Conservation (phyloP, 2,888 invertebrate genomes). For the Deroplatys truncata region DNA sequence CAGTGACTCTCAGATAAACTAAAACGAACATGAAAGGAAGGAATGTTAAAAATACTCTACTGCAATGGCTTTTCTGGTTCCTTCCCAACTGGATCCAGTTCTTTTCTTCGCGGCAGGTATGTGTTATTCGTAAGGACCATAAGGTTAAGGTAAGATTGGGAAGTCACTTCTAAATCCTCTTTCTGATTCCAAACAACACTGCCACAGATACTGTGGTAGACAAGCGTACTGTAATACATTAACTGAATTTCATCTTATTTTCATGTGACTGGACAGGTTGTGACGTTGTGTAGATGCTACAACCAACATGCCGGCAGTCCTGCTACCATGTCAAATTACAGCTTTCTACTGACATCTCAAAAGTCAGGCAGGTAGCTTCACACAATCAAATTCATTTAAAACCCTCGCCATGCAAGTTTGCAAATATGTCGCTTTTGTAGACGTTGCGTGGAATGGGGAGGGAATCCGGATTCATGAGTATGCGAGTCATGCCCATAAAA, state of each 20-base stretch:
- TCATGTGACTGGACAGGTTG: background rate
- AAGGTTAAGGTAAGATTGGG: background rate
- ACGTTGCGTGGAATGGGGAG: too few relatives aligned
- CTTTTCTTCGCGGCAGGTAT: background rate
- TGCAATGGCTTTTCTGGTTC: too few relatives aligned
- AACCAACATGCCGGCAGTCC: background rate
- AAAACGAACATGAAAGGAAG: too few relatives aligned
- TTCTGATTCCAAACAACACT: background rate
- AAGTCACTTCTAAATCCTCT: background rate
- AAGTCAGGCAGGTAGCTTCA: too few relatives aligned
- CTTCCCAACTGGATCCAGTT: background rate
- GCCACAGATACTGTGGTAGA: background rate
- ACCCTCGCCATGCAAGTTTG: too few relatives aligned
- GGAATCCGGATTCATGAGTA: too few relatives aligned
- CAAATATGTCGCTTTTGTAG: too few relatives aligned
- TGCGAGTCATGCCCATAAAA: too few relatives aligned
- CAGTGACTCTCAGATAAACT: too few relatives aligned
- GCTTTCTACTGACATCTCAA: background rate
- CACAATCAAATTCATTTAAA: too few relatives aligned
- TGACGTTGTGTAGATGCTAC: background rate
- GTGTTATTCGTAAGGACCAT: background rate
- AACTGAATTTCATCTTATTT: background rate
- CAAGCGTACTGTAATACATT: background rate
- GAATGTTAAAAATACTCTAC: too few relatives aligned
- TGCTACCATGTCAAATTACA: background rate